Evolutionary conservation across 2,888 invertebrate genomes (phyloP).

Genomic region (Chironomus riparius): DNA sequence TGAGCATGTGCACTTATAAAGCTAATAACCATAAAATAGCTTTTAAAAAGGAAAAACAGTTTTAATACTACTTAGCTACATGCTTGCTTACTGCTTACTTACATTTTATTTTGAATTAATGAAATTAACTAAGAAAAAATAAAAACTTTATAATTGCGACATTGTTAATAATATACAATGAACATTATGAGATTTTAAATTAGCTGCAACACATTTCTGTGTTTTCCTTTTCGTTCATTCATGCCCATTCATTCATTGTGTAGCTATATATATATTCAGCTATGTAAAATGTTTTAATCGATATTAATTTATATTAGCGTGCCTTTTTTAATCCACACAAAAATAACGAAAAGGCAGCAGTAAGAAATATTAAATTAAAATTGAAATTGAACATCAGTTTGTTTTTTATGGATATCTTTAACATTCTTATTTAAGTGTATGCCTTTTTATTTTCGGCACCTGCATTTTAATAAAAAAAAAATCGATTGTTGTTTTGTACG

Average conservation of each 20-base stretch:
- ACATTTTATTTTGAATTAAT: no score
- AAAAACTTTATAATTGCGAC: neutral
- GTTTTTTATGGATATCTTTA: neutral
- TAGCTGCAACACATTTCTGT: neutral
- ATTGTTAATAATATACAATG: slow-evolving; percentile 1
- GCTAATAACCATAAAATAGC: slow-evolving; percentile 17
- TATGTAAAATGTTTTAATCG: neutral
- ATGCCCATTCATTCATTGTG: neutral
- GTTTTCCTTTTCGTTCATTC: neutral
- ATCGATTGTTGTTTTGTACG: neutral
- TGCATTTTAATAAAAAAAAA: slow-evolving; percentile 3
- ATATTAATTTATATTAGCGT: neutral
- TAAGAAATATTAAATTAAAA: neutral
- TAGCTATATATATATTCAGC: neutral
- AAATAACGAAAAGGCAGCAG: neutral
- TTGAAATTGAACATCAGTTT: neutral
- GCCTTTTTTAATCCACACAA: neutral
- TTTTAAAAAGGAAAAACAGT: slow-evolving; percentile 15
- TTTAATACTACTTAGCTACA: neutral
- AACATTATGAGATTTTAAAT: slow-evolving; percentile 5
- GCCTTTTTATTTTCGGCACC: slow-evolving; percentile 18
- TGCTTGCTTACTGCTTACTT: no score
- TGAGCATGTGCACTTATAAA: neutral
- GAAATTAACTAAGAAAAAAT: no score
- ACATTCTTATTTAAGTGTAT: neutral